phyloP scores from a whole-genome alignment of 2,113 vertebrate species.

The Pampusana beccarii region DNA sequence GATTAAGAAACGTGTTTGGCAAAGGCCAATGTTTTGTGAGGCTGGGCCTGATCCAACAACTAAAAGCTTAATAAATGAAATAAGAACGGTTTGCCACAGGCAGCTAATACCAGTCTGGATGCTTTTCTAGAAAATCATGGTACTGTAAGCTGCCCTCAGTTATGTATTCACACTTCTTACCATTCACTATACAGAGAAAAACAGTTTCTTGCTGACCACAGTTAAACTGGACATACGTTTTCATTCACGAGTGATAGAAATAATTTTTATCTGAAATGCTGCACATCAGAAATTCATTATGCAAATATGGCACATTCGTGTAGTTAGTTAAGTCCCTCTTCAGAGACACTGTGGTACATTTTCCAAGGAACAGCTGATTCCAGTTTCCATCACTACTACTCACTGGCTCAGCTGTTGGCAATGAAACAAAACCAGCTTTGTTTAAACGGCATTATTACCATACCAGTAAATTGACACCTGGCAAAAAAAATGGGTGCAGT shows the following conservation, averaged over 20 bases:
- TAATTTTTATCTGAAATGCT: not conserved
- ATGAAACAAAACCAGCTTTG: not conserved
- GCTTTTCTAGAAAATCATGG: not conserved
- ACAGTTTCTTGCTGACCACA: not conserved
- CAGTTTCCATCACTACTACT: not conserved
- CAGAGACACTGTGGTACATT: not conserved
- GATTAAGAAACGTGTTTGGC: not conserved
- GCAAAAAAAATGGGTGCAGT: not conserved
- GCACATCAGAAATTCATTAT: not conserved
- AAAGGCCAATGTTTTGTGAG: not conserved
- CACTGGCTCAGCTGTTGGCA: not conserved
- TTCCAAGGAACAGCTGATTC: not conserved
- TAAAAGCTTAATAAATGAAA: slow-evolving; percentile 9
- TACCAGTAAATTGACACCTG: not conserved
- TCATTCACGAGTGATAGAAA: not conserved
- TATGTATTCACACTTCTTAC: not conserved
- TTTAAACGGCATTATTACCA: not conserved
- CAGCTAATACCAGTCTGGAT: not conserved
- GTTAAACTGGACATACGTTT: not conserved
- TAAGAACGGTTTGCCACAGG: not conserved
- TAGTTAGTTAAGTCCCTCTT: not conserved
- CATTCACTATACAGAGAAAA: not conserved
- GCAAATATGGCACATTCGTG: not conserved
- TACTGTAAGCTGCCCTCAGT: not conserved
- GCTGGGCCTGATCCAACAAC: not conserved